A percentile compares a stretch with the other conserved stretches of the same genome.
Conservation (phyloP, 2,113 vertebrate genomes). For the Pterocles gutturalis region DNA sequence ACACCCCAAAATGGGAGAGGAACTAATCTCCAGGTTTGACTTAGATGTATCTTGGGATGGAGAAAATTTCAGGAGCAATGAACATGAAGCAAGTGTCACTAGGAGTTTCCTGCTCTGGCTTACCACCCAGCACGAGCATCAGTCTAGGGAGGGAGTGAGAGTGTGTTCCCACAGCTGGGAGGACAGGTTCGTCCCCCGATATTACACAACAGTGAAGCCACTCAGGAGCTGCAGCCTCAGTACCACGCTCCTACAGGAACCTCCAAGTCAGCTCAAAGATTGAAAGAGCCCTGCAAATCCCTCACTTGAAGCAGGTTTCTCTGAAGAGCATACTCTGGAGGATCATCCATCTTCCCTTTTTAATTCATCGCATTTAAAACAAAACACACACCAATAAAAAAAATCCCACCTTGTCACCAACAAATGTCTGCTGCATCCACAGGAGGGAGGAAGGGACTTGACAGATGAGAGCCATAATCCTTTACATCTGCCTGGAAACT, state of each 20-base stretch:
- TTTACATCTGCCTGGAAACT: neutral
- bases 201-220: neutral
- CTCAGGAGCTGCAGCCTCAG: neutral
- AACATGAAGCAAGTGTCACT: accelerated
- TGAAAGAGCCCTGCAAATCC: neutral
- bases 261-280: neutral
- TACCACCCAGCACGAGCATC: neutral
- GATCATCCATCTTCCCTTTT: neutral
- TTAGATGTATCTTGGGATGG: neutral
- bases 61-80: neutral
- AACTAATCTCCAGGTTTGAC: neutral
- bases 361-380: neutral
- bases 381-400: neutral
- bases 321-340: neutral
- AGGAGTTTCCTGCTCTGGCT: neutral
- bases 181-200: neutral
- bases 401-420: neutral
- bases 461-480: neutral
- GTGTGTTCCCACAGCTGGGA: neutral
- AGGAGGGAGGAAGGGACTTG: neutral
- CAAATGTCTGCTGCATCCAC: neutral
- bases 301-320: neutral
- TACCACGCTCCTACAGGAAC: neutral
- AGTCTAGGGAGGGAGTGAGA: neutral
- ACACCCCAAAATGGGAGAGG: neutral